Base-by-base conservation (phyloP, 2,113 vertebrate species). In the Callipepla squamata region DNA sequence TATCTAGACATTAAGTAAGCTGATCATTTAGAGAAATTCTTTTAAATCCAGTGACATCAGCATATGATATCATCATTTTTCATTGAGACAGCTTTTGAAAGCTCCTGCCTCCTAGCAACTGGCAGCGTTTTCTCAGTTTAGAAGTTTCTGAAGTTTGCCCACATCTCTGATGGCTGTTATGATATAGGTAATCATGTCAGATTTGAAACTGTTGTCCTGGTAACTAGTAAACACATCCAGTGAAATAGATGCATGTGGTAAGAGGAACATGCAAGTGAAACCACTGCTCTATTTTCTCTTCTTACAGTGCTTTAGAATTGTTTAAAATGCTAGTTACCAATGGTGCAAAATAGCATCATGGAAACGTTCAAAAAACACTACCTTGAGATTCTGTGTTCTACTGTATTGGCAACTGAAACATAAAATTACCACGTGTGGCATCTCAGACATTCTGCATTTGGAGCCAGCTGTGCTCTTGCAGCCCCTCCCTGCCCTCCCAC, bases 161-260 rank as follows among this genome's bases (percentile, higher is more conserved):
- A 92, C 76, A 86, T 88, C 80, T 91, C 66, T 90, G 92, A 92
- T 95, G 66, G 57, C 63, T 59, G 80, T 12, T 73, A 25, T 2
- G 93, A 96, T 96, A 95, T 62, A 88, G 93, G 77, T 92, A 80
- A 80, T 93, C 94, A 22, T 48, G 81, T 50, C 34, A 70, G 36
- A 80, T 94, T 88, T 91, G 58, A 79, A 79, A 53, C 11, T 42
- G 93, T 93, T 95, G 80, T 83, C 85, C 23, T 88, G 85, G 92
- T 58, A 86, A 94, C 77, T 28, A 44, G 57, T 40, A 88, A 91
- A 94, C 44, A 93, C 38, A 91, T 68, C 40, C 53, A 78, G 17
- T 76, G 90, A 86, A 86, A 92, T 62, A 95, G 75, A 38, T 36
- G 50, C 7, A 6, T 81, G 50, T 61, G 68, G 62, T 73, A 61